phyloP scores from a whole-genome alignment of 2,113 vertebrate genomes.

The Psittacula cyanocephala region DNA sequence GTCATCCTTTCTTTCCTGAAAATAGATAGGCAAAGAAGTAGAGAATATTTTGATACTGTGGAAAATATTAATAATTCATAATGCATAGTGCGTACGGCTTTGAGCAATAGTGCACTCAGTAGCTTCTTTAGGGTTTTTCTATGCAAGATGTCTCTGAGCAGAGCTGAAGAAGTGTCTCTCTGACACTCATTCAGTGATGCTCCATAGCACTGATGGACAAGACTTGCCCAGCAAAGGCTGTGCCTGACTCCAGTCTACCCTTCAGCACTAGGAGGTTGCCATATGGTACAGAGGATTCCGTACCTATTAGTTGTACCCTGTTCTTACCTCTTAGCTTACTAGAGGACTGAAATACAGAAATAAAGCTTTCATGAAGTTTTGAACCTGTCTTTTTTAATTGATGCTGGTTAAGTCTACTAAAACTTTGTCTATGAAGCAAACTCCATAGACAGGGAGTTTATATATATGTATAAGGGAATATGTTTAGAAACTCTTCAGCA shows the following conservation, averaged over 20 bases:
- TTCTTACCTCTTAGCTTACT: not conserved
- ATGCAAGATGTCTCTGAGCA: not conserved
- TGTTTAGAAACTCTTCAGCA: not conserved
- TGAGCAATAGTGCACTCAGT: not conserved
- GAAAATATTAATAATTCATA: not conserved
- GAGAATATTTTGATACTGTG: not conserved
- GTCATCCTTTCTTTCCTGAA: not conserved
- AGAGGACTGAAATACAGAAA: not conserved
- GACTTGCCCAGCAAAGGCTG: not conserved
- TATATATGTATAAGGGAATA: not conserved
- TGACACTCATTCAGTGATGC: not conserved
- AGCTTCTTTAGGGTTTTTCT: not conserved
- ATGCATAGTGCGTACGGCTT: not conserved
- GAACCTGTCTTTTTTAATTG: not conserved
- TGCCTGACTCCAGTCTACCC: not conserved
- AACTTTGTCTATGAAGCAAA: not conserved
- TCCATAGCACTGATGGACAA: not conserved
- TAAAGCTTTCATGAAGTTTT: not conserved
- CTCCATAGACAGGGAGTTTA: not conserved
- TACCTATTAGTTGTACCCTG: accelerated
- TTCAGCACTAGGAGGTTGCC: not conserved
- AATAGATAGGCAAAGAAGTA: not conserved
- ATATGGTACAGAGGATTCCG: not conserved
- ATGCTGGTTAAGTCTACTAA: not conserved
- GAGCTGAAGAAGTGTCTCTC: not conserved